phyloP scores from a whole-genome alignment of 2,113 vertebrate genomes.

The Gila orcuttii region DNA sequence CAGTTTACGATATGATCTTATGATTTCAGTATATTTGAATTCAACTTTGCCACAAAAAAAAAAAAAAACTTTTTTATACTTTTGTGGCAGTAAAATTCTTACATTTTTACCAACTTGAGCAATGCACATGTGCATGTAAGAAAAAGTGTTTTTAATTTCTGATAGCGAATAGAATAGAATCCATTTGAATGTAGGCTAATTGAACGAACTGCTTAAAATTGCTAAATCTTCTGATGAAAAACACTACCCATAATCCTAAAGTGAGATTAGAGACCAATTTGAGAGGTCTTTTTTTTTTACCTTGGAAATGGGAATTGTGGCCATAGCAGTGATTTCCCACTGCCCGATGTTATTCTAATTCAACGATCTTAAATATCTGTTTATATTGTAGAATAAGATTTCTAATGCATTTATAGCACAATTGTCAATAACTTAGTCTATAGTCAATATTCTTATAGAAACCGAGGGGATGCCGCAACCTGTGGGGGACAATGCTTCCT shows the following conservation, averaged over 20 bases:
- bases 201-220: no score
- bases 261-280: no score
- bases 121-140: neutral
- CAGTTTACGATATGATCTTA: neutral
- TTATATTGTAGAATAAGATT: neutral
- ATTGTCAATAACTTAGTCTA: neutral
- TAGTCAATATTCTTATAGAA: no score
- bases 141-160: no score
- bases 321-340: no score
- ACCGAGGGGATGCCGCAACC: neutral
- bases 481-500: neutral
- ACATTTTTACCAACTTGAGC: neutral
- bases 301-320: no score
- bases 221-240: no score
- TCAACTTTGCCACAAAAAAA: neutral
- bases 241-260: no score
- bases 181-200: no score
- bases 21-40: neutral
- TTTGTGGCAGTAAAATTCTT: no score
- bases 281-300: no score
- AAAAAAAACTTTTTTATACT: neutral
- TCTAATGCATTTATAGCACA: neutral
- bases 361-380: neutral
- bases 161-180: no score
- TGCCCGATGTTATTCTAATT: neutral